Evolutionary conservation across 2,888 invertebrate genomes (phyloP).

Genomic region (Drosophila niveifrons): DNA sequence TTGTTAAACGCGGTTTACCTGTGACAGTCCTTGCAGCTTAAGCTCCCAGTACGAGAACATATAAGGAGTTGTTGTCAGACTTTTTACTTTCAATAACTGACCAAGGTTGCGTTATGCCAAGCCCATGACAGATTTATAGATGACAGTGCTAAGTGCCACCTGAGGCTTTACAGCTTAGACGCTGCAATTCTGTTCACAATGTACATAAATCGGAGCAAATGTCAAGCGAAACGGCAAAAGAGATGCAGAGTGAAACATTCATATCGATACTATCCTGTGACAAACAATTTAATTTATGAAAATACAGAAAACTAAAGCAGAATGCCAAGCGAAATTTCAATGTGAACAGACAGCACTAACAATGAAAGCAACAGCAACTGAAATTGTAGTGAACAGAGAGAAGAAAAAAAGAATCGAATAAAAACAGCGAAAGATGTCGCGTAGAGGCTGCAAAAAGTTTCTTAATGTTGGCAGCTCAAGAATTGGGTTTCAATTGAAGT

Average conservation of each 20-base stretch:
- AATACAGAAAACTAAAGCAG: conserved; percentile 75
- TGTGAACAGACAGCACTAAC: conserved; percentile 46
- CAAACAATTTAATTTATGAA: conserved; percentile 82
- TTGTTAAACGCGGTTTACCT: neutral
- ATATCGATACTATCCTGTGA: conserved; percentile 64
- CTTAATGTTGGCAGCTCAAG: conserved; percentile 41
- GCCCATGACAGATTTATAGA: conserved; percentile 64
- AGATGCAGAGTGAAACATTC: conserved; percentile 44
- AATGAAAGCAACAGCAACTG: conserved; percentile 5
- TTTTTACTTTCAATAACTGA: conserved; percentile 33
- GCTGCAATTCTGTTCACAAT: conserved; percentile 19
- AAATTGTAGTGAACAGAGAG: conserved; percentile 22
- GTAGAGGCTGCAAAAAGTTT: conserved; percentile 37
- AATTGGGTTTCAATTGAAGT: conserved; percentile 62
- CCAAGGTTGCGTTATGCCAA: conserved; percentile 46
- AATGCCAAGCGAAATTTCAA: conserved; percentile 72
- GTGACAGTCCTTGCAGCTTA: conserved; percentile 10
- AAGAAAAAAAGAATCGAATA: conserved; percentile 1
- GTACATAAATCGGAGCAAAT: conserved; percentile 63
- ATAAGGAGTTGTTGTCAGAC: neutral
- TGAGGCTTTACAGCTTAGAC: conserved; percentile 17
- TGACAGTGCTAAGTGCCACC: conserved; percentile 30
- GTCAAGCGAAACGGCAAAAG: conserved; percentile 59
- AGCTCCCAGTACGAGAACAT: neutral
- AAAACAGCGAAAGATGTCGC: conserved; percentile 3